Evolutionary conservation across 2,113 vertebrate species (phyloP).

Genomic region (Oenanthe oenanthe): DNA sequence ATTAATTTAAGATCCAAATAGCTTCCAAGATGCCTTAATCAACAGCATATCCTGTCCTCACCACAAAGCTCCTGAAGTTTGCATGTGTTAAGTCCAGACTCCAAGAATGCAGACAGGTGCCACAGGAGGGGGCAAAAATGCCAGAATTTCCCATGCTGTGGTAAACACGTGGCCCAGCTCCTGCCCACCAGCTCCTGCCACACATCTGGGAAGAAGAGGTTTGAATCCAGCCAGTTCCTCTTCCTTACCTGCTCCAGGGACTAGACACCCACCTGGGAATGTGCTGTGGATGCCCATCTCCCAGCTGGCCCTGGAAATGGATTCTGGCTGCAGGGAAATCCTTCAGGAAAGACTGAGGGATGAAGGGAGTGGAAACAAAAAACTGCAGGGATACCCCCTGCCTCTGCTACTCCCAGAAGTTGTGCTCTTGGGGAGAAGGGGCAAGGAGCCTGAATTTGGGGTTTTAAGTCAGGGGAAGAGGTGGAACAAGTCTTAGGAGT

Average conservation of each 20-base stretch:
- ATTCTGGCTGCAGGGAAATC: background rate
- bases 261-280: accelerated
- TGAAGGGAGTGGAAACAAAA: background rate
- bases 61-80: background rate
- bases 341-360: background rate
- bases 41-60: background rate
- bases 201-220: background rate
- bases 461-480: background rate
- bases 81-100: accelerated
- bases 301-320: background rate
- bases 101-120: background rate
- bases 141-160: background rate
- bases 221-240: background rate
- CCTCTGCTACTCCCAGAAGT: background rate
- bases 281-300: background rate
- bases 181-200: background rate
- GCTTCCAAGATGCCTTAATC: background rate
- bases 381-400: background rate
- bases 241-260: background rate
- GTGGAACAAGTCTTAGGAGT: background rate
- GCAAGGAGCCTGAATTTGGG: background rate
- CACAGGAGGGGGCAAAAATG: background rate
- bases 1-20: background rate
- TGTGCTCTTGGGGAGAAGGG: background rate
- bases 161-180: background rate